Base-by-base conservation (phyloP, 2,797 vertebrate species). In the Distichodus sexfasciatus region DNA sequence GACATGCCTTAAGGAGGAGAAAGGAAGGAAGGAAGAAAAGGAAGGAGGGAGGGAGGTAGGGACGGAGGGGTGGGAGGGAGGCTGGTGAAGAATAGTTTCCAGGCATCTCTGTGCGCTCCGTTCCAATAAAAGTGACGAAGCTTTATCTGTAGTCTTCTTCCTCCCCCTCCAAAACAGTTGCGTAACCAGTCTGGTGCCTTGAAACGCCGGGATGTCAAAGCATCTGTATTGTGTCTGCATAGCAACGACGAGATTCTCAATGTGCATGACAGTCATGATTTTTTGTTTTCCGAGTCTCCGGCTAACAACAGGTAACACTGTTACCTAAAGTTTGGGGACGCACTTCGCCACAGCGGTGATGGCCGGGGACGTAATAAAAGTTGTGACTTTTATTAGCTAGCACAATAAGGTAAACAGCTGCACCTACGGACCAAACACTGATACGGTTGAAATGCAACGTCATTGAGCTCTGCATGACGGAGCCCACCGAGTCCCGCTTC, bases 1-100 rank as follows among this genome's bases (percentile, higher is more conserved):
- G 62, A 74, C 59, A 58, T 69, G 59, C 35, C 35, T 66, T 43
- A 36, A 55, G 62, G 41, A 29, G 24, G 46, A 55, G 60, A 26
- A 57, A 50, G 29, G 55, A 40, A 53, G 48, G 6, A 60, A 4
- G 6, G 44, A 73, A 44, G 62, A 40, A 51, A 3, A 21, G 11
- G 33, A 2, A 19, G 10, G 40, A 44, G 12, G 28, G 55, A 23
- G 31, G 14, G 7, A 15, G 31, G 11, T 12, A 0, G 24, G 44
- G 65, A n/a, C n/a, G 6, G 54, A 4, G 6, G 44, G 69, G 38
- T 55, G 46, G 46, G 2, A 21, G 11, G 33, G 2, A 19, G 10
- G 40, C 38, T 7, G 28, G 55, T 33, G 31, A 11, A 6, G 14
- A 24, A 14, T 12, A 0, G 24, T 38, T 65, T 48, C 3, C 50